These are phyloP conservation scores for Noturus placidus DNA, from an alignment of 2,113 vertebrate genomes.

Conservation along the genomic window DNA sequence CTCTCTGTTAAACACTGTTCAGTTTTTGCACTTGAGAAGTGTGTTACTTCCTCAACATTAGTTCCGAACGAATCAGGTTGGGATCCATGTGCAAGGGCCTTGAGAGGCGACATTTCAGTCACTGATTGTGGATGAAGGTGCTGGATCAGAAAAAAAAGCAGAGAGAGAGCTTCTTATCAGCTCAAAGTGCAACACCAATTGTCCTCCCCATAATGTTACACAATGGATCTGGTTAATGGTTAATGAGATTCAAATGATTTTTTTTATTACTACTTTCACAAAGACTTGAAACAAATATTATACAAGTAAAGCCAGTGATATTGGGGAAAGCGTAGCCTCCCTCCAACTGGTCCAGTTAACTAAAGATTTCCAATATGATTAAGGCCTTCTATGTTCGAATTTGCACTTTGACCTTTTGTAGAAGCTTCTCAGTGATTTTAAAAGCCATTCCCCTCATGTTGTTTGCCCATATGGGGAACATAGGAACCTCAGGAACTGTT, in stretches of 20 bases:
- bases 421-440: conserved; percentile 71
- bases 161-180: conserved; percentile 69
- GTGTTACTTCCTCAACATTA: conserved; percentile 42
- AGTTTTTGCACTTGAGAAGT: conserved; percentile 39
- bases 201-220: conserved; percentile 44
- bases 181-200: conserved; percentile 72
- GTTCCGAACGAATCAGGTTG: conserved; percentile 28
- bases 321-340: background rate
- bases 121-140: conserved; percentile 59
- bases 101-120: conserved; percentile 51
- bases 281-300: conserved; percentile 26
- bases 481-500: conserved; percentile 80
- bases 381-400: conserved; percentile 31
- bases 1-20: conserved; percentile 45
- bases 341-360: background rate
- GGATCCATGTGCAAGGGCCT: conserved; percentile 57
- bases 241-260: conserved; percentile 31
- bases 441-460: conserved; percentile 79
- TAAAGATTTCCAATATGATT: conserved; percentile 29
- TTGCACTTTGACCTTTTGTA: conserved; percentile 74
- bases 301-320: background rate
- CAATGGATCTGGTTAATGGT: conserved; percentile 16
- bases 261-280: conserved; percentile 17
- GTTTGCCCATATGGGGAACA: conserved; percentile 76
- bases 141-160: conserved; percentile 38